These are phyloP conservation scores for Colletes gigas DNA, from an alignment of 1,140 invertebrate species.

Conservation along the genomic window DNA sequence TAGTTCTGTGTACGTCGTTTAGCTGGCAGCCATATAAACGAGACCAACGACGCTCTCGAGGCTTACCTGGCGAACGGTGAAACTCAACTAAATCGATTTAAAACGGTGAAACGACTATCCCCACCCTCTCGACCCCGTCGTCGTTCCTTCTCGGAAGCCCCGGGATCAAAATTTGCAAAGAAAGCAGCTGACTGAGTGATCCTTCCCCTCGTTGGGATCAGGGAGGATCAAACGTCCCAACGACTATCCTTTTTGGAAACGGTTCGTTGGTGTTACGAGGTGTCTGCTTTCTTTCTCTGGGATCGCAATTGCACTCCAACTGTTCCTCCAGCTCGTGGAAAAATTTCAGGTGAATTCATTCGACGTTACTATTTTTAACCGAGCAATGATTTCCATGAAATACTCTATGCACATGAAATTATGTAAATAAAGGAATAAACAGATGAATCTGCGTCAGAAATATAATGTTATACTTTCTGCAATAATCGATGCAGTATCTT, in stretches of 20 bases:
- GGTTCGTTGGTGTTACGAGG: neutral
- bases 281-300: neutral
- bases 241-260: conserved; percentile 65
- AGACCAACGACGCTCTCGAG: conserved; percentile 18
- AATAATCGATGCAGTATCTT: no score
- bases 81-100: conserved; percentile 79
- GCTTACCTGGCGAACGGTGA: conserved; percentile 74
- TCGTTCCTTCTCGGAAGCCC: conserved; percentile 53
- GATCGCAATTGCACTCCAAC: neutral
- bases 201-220: conserved; percentile 57
- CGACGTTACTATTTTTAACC: no score
- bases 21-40: conserved; percentile 34
- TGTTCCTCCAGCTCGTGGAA: neutral
- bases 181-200: conserved; percentile 77
- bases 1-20: neutral
- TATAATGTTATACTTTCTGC: no score
- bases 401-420: no score
- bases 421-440: no score
- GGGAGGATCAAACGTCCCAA: conserved; percentile 62
- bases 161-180: conserved; percentile 73
- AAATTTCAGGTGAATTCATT: no score
- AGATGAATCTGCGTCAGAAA: no score
- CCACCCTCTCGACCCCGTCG: conserved; percentile 41
- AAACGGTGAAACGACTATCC: conserved; percentile 65
- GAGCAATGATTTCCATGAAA: no score